phyloP scores from a whole-genome alignment of 1,140 invertebrate species.

The Acromyrmex echinatior region DNA sequence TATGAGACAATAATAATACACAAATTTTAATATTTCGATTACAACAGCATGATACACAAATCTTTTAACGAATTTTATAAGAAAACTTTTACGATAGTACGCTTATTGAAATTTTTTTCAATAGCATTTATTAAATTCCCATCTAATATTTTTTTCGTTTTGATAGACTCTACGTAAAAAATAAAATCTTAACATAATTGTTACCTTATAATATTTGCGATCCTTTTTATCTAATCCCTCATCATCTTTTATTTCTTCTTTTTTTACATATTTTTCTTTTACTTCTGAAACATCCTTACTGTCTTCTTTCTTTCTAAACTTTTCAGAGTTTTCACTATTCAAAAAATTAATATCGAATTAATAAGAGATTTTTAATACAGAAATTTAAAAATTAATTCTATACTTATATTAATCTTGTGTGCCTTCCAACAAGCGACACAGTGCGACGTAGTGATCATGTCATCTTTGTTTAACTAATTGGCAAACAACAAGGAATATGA shows the following conservation, averaged over 20 bases:
- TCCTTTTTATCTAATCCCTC: slow-evolving; percentile 85
- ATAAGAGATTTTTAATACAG: no score
- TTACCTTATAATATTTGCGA: slow-evolving; percentile 86
- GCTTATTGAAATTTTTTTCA: not conserved
- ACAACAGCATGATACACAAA: not conserved
- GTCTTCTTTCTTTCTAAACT: slow-evolving; percentile 83
- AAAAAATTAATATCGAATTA: slow-evolving; percentile 24
- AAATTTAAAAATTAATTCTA: no score
- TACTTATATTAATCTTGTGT: no score
- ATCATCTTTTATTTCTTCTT: slow-evolving; percentile 87
- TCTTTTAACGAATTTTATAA: not conserved
- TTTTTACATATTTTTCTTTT: slow-evolving; percentile 86
- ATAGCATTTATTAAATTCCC: not conserved
- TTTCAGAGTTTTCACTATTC: slow-evolving; percentile 79
- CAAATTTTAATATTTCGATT: not conserved
- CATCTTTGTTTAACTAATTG: no score
- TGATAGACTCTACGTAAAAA: not conserved
- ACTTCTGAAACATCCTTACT: slow-evolving; percentile 82
- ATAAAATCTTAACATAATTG: not conserved
- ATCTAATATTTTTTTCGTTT: not conserved
- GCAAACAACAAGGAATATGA: no score
- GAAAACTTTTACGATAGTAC: not conserved
- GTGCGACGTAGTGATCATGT: no score
- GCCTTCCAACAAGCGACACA: no score
- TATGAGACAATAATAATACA: slow-evolving; percentile 16